These are phyloP conservation scores for Vesta saturnalis DNA, from an alignment of 2,888 invertebrate species.

Conservation along the genomic window DNA sequence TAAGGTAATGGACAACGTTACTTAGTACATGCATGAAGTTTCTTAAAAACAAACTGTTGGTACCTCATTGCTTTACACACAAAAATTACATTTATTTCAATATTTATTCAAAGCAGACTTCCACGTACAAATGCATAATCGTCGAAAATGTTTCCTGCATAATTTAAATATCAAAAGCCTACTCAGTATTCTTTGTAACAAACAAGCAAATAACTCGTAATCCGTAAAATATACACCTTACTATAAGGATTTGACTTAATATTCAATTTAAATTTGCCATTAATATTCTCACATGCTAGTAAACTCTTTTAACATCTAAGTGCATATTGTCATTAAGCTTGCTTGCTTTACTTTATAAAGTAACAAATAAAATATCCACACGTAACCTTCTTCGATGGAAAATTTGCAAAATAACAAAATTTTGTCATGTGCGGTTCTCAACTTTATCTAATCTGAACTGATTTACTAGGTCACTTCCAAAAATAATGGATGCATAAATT, in stretches of 20 bases:
- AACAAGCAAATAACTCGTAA: neutral
- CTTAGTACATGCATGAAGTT: neutral
- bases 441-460: constrained; percentile 33
- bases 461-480: constrained; percentile 31
- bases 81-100: constrained; percentile 13
- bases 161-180: constrained; percentile 27
- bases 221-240: neutral
- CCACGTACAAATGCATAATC: constrained; percentile 24
- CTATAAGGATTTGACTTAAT: too few relatives aligned
- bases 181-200: constrained; percentile 9
- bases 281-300: too few relatives aligned
- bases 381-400: constrained; percentile 2
- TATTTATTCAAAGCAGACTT: constrained; percentile 23
- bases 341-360: constrained; percentile 25
- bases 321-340: constrained; percentile 26
- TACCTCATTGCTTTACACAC: neutral
- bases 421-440: constrained; percentile 5
- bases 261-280: too few relatives aligned
- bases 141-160: constrained; percentile 23
- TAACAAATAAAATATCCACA: constrained; percentile 17
- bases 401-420: neutral
- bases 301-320: too few relatives aligned
- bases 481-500: constrained; percentile 35
- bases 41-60: neutral
- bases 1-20: too few relatives aligned